These are phyloP conservation scores for Lamellibrachia satsuma DNA, from an alignment of 2,888 invertebrate genomes.

Conservation along the genomic window DNA sequence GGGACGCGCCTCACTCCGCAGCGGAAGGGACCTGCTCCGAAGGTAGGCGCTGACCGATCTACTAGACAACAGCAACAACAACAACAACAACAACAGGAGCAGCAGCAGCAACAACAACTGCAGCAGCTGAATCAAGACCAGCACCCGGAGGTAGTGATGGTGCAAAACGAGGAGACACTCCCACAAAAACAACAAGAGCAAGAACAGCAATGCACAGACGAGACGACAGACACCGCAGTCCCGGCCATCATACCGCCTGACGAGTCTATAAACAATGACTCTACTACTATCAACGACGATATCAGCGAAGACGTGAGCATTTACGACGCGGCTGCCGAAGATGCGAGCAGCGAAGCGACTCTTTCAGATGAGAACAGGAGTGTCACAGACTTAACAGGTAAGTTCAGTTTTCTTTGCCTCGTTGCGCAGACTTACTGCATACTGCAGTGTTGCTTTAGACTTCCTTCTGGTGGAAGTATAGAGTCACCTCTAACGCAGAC, in stretches of 20 bases:
- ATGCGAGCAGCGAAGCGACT: slow-evolving; percentile 1
- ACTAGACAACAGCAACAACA: neutral
- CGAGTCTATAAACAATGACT: neutral
- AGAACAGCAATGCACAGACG: neutral
- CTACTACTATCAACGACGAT: neutral
- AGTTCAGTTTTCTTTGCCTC: neutral
- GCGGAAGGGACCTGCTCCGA: neutral
- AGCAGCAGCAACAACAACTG: neutral
- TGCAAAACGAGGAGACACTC: neutral
- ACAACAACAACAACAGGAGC: neutral
- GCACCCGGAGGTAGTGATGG: neutral
- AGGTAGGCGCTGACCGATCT: neutral
- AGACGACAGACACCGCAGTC: neutral
- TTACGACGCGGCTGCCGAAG: neutral
- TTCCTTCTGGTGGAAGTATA: neutral
- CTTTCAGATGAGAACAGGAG: neutral
- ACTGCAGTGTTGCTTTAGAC: neutral
- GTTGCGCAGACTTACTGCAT: neutral
- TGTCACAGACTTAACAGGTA: neutral
- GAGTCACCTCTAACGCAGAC: neutral
- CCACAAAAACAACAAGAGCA: neutral
- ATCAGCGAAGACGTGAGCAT: neutral
- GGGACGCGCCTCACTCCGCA: slow-evolving; percentile 25
- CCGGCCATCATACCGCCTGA: neutral
- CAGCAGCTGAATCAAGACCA: neutral